Evolutionary conservation across 2,888 invertebrate genomes (phyloP), one percentile per base, ranked within the genome.

Genomic region (Hyalella azteca): DNA sequence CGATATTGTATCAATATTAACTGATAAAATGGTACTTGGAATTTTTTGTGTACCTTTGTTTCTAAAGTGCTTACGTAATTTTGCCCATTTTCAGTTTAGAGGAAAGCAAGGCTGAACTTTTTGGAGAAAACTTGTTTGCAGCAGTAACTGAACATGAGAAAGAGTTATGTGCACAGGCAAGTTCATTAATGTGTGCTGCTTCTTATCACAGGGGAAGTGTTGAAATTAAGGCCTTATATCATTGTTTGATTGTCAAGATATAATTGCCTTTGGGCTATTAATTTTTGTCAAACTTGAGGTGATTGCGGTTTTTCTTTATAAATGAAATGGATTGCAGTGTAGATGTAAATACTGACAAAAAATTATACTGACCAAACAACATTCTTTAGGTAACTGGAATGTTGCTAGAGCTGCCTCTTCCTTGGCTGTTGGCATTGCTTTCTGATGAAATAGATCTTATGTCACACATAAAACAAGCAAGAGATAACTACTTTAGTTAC

Each of bases 301-400:
- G 45, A 11, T 15, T 45, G 45, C 45, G 15, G 45, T 45, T 45
- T 45, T 45, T 45, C 15, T 45, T 45, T 11, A 9, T 9, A 9
- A 9, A 45, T 11, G 15, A 15, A 9, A 11, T 45, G 15, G 45
- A 15, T 15, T 45, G 15, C 45, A 45, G 11, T 15, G 15, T 45
- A n/a, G n/a, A n/a, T n/a, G n/a, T n/a, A n/a, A n/a, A n/a, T n/a
- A n/a, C n/a, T n/a, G n/a, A n/a, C n/a, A n/a, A n/a, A n/a, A n/a
- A n/a, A n/a, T n/a, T n/a, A n/a, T n/a, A n/a, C n/a, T n/a, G n/a
- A n/a, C n/a, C n/a, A n/a, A n/a, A n/a, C n/a, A n/a, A n/a, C n/a
- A n/a, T 26, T 54, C 26, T 11, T 26, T 39, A 66, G 66, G 66
- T 66, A 66, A 66, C 66, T 36, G 66, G 66, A 29, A 66, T 66